Conservation (phyloP, 2,797 vertebrate species). For the Tapera naevia region DNA sequence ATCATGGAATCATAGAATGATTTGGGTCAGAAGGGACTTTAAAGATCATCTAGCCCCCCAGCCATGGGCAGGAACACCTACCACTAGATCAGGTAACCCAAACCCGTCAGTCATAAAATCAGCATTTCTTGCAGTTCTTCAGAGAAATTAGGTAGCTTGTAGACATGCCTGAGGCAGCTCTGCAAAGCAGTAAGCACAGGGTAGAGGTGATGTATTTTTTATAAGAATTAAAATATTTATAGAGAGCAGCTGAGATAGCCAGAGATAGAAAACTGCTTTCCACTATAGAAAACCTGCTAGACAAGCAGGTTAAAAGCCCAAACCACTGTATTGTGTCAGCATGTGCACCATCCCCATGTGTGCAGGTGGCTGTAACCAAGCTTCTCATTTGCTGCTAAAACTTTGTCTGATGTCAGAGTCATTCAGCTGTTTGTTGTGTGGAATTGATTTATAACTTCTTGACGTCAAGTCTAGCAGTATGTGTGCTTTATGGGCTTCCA, state of each 20-base stretch:
- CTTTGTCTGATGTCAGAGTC: background rate
- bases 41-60: too few species aligned
- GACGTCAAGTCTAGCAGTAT: background rate
- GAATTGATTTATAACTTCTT: background rate
- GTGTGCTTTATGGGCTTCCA: background rate
- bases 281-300: background rate
- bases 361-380: background rate
- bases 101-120: background rate
- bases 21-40: too few species aligned
- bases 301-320: background rate
- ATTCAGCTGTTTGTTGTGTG: background rate
- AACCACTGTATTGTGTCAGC: background rate
- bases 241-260: background rate
- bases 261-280: background rate
- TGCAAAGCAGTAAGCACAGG: background rate
- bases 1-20: background rate
- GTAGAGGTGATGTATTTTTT: constrained; percentile 9
- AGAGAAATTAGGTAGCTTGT: background rate
- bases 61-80: too few species aligned
- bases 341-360: fast-evolving
- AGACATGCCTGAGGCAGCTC: background rate
- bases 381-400: background rate
- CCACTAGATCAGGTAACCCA: background rate
- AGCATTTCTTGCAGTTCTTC: background rate
- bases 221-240: constrained; percentile 47